Evolutionary conservation across 2,113 vertebrate species (phyloP).

Genomic region (Atlantisia rogersi): DNA sequence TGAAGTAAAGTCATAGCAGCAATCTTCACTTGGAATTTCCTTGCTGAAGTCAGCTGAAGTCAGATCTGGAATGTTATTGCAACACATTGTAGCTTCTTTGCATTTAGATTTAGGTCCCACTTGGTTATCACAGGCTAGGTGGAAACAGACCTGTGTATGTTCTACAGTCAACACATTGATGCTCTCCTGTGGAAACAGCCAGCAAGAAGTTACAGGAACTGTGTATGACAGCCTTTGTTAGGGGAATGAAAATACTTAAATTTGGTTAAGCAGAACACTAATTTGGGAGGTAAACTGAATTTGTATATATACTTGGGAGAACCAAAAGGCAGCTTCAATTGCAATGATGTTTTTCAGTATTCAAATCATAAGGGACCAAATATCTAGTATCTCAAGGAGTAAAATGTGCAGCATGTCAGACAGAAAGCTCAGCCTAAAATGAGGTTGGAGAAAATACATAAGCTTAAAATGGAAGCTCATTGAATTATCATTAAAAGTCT

Average conservation of each 20-base stretch:
- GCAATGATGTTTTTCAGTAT: neutral
- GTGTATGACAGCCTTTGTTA: neutral
- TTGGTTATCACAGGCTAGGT: neutral
- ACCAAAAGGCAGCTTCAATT: neutral
- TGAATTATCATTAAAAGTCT: neutral
- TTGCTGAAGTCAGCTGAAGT: neutral
- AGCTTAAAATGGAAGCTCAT: neutral
- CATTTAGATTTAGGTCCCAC: neutral
- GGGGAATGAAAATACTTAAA: neutral
- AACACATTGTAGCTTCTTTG: neutral
- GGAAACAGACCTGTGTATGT: neutral
- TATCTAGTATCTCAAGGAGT: neutral
- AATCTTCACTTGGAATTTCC: neutral
- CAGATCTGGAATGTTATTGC: neutral
- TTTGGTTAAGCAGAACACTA: slow-evolving; percentile 3
- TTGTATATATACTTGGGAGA: neutral
- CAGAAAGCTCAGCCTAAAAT: neutral
- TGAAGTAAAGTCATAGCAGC: neutral
- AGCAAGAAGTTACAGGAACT: neutral
- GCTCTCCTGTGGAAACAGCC: neutral
- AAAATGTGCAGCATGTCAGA: neutral
- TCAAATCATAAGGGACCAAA: neutral
- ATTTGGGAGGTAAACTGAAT: neutral
- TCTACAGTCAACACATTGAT: neutral
- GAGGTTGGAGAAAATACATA: neutral